Evolutionary conservation across 2,113 vertebrate genomes (phyloP).

Genomic region (Sardina pilchardus): DNA sequence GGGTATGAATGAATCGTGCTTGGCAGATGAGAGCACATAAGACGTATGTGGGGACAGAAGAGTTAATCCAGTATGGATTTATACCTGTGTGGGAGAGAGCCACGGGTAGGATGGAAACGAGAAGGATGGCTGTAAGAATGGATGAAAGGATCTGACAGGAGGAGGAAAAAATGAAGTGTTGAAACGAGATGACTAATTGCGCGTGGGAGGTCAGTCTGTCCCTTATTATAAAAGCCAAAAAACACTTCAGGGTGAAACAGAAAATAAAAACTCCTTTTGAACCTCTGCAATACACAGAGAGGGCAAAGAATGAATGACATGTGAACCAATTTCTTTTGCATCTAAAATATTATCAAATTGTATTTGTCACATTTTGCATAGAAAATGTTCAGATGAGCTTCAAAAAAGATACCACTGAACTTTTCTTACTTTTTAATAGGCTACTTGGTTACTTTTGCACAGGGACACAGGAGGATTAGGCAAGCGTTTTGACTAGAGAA

Average conservation of each 20-base stretch:
- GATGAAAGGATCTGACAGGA: conserved; percentile 60
- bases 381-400: background rate
- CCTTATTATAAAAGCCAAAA: conserved; percentile 61
- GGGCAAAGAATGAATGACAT: background rate
- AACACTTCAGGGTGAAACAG: conserved; percentile 56
- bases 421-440: background rate
- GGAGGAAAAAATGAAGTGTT: conserved; percentile 58
- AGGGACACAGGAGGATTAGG: background rate
- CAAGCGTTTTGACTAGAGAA: background rate
- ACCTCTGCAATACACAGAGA: background rate
- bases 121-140: conserved; percentile 32
- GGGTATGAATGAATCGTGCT: background rate
- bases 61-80: conserved; percentile 7
- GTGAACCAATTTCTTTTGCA: background rate
- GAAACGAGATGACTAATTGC: conserved; percentile 74
- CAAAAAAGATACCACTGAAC: background rate
- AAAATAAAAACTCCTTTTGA: background rate
- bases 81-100: conserved; percentile 4
- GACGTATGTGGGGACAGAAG: background rate
- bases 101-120: background rate
- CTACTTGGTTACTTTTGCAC: background rate
- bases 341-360: background rate
- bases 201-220: conserved; percentile 74
- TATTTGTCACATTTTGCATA: background rate
- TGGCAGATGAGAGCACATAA: background rate